Percentiles rank a stretch among this genome's conserved stretches.
These are phyloP conservation scores for Merops nubicus DNA, from an alignment of 2,113 vertebrate genomes.

Conservation along the genomic window DNA sequence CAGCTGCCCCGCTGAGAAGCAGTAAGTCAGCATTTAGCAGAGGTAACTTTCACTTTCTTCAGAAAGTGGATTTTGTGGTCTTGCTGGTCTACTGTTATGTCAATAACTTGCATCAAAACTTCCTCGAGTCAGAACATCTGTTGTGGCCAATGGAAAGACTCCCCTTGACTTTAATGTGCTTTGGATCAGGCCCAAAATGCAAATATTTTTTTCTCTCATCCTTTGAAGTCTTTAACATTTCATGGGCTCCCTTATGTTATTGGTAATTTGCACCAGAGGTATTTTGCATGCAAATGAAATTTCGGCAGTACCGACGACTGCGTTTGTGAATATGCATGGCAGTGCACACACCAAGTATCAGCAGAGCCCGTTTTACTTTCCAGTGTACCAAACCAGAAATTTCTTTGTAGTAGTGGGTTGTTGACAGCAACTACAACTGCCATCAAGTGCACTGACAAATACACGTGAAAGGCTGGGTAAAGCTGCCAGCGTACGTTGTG, in stretches of 20 bases:
- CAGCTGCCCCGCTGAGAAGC: background rate
- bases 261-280: slow-evolving; percentile 56
- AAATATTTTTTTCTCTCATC: slow-evolving; percentile 53
- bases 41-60: background rate
- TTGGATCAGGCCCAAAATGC: slow-evolving; percentile 61
- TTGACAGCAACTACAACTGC: background rate
- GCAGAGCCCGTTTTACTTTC: background rate
- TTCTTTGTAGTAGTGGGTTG: background rate
- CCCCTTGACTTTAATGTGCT: slow-evolving; percentile 54
- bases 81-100: slow-evolving; percentile 30
- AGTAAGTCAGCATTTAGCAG: background rate
- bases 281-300: slow-evolving; percentile 65
- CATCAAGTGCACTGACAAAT: slow-evolving; percentile 29
- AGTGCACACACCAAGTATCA: background rate
- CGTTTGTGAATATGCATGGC: background rate
- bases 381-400: background rate
- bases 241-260: slow-evolving; percentile 56
- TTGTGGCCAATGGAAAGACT: slow-evolving; percentile 29
- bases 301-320: background rate
- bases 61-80: slow-evolving; percentile 39
- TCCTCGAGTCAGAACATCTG: slow-evolving; percentile 59
- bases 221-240: slow-evolving; percentile 61
- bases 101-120: slow-evolving; percentile 48
- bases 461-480: background rate
- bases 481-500: slow-evolving; percentile 22